Conservation (phyloP, 2,888 invertebrate species). For the Coelogynopora nodosa region DNA sequence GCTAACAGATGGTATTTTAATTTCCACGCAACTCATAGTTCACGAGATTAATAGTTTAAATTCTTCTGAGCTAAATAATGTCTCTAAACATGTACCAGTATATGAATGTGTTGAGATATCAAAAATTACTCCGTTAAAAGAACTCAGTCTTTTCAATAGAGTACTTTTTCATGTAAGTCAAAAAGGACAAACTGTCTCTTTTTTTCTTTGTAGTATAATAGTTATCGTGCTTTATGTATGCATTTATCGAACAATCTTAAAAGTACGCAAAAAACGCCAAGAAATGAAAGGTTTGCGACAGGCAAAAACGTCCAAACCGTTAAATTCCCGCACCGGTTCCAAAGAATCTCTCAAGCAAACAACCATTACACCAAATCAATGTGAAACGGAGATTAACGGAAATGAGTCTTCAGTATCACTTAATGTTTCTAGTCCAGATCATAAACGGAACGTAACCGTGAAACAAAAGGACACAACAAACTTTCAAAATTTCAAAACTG, state of each 20-base stretch:
- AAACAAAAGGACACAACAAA: constrained; percentile 47
- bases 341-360: neutral
- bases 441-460: too few relatives aligned
- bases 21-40: constrained; percentile 5
- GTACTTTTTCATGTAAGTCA: constrained; percentile 15
- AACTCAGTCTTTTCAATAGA: neutral
- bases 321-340: neutral
- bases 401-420: neutral
- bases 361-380: neutral
- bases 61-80: neutral
- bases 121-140: neutral
- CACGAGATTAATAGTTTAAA: neutral
- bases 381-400: neutral
- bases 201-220: constrained; percentile 19
- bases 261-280: constrained; percentile 15
- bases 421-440: neutral
- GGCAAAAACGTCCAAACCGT: neutral
- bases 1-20: constrained; percentile 26
- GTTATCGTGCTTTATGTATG: constrained; percentile 30
- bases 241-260: constrained; percentile 41
- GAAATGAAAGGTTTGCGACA: constrained; percentile 21
- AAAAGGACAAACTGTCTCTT: constrained; percentile 26
- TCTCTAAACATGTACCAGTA: too few relatives aligned
- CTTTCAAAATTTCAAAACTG: constrained; percentile 57
- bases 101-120: constrained; percentile 17